Evolutionary conservation across 2,888 invertebrate genomes (phyloP).

Genomic region (Ectobius pallidus): DNA sequence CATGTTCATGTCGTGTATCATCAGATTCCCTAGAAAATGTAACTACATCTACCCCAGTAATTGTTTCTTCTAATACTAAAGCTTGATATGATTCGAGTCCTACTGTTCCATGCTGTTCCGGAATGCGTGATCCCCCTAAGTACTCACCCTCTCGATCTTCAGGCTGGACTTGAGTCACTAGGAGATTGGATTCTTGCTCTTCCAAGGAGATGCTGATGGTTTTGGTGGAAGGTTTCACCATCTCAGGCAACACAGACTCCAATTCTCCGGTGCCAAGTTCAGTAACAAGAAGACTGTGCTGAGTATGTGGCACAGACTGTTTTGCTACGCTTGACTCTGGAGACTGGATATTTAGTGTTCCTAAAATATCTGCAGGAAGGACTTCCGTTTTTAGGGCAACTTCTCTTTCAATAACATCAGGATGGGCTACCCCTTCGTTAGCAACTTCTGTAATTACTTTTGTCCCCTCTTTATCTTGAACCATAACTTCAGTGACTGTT

Average conservation of each 20-base stretch:
- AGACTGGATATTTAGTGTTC: conserved; percentile 46
- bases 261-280: conserved; percentile 59
- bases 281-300: conserved; percentile 59
- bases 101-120: conserved; percentile 41
- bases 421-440: conserved; percentile 56
- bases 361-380: conserved; percentile 48
- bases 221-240: conserved; percentile 55
- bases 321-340: conserved; percentile 50
- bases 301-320: conserved; percentile 50
- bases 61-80: conserved; percentile 40
- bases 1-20: conserved; percentile 36
- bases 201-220: conserved; percentile 52
- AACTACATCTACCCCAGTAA: conserved; percentile 37
- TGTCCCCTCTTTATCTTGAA: conserved; percentile 46
- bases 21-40: conserved; percentile 24
- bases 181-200: conserved; percentile 54
- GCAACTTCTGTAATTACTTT: conserved; percentile 55
- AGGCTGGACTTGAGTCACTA: conserved; percentile 57
- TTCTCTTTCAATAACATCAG: conserved; percentile 55
- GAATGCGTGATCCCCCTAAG: conserved; percentile 34
- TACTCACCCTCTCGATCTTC: conserved; percentile 60
- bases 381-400: conserved; percentile 56
- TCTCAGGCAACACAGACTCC: conserved; percentile 55
- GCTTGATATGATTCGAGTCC: conserved; percentile 41
- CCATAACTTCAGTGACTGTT: conserved; percentile 51